Conservation (phyloP, 1,140 invertebrate species). For the Polypedilum vanderplanki region DNA sequence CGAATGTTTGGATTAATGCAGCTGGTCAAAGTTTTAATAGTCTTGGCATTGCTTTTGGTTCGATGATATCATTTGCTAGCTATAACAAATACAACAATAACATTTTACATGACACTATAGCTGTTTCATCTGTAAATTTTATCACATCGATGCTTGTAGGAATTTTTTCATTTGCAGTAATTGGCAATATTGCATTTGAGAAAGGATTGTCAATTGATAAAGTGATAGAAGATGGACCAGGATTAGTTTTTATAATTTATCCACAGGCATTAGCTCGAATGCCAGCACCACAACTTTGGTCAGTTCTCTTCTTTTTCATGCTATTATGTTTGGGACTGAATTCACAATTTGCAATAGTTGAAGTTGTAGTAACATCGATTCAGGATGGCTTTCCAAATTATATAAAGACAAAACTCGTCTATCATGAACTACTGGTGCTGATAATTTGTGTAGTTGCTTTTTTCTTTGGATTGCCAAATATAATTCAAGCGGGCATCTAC, state of each 20-base stretch:
- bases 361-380: constrained; percentile 86
- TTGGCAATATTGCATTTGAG: constrained; percentile 78
- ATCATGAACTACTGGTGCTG: constrained; percentile 79
- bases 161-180: constrained; percentile 79
- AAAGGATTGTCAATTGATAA: constrained; percentile 67
- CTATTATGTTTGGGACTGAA: constrained; percentile 81
- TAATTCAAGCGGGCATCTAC: constrained; percentile 84
- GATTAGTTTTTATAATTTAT: constrained; percentile 82
- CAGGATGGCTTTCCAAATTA: constrained; percentile 82
- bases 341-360: constrained; percentile 83
- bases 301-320: constrained; percentile 85
- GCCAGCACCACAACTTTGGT: constrained; percentile 78
- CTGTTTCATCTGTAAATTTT: constrained; percentile 74
- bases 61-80: constrained; percentile 90
- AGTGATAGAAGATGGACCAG: constrained; percentile 80
- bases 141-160: constrained; percentile 77
- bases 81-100: constrained; percentile 91
- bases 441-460: constrained; percentile 76
- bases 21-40: constrained; percentile 91
- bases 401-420: constrained; percentile 71
- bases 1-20: constrained; percentile 86
- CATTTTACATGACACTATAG: constrained; percentile 74
- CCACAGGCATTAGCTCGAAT: constrained; percentile 84
- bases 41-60: constrained; percentile 83
- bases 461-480: constrained; percentile 74